Evolutionary conservation across 2,797 vertebrate genomes (phyloP), one percentile per base, ranked within the genome.

Genomic region (Bovichtus diacanthus): DNA sequence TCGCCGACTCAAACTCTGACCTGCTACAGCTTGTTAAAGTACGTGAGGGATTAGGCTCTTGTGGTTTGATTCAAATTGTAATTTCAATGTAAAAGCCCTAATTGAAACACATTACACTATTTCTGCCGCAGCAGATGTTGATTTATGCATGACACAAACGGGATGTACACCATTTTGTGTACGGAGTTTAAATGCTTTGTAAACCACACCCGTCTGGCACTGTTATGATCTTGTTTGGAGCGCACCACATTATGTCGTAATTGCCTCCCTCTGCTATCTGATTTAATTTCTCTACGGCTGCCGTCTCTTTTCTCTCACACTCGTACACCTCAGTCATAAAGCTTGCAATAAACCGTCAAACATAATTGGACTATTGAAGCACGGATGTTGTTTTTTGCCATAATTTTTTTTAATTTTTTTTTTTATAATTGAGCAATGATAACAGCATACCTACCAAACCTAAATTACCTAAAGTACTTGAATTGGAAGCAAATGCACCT

Each of bases 181-280:
- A 21, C 15, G 74, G 29, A 29, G 65, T 70, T n/a, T 2, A 25
- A 69, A 44, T 34, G 15, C 19, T 18, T 49, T 21, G 31, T 47
- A 46, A 58, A 68, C 36, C 53, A n/a, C 47, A 39, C 64, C 47
- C 21, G 4, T 55, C 69, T 70, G 29, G 43, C 9, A 0, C 25
- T 6, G 44, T 10, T 64, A 25, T 60, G 18, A 49, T 65, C 41
- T 69, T 2, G n/a, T 63, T 71, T 67, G 10, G 21, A 69, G 63
- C 19, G 15, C 31, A 44, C 31, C 16, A 19, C 43, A 62, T 59
- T 39, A 67, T 79, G 61, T 66, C 12, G 31, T 67, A 56, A 78
- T 74, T 61, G 51, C 51, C n/a, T 76, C 60, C 47, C 13, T 39
- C 50, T 69, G 61, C 50, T 61, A 65, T 70, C 61, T 44, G 58